phyloP scores from a whole-genome alignment of 2,113 vertebrate genomes.

The Piprites chloris region DNA sequence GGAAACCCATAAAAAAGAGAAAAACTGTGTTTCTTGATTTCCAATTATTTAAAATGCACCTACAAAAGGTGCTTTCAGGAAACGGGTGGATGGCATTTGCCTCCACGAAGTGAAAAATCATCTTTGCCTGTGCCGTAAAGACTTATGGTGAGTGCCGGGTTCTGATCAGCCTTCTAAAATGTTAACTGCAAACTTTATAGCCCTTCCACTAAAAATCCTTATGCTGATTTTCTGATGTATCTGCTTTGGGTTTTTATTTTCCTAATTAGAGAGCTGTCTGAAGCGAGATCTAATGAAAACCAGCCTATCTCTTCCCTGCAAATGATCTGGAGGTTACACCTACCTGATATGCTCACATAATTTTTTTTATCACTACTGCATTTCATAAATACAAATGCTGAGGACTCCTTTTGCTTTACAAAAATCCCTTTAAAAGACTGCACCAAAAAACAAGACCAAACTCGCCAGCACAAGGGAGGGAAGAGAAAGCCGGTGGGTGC shows the following conservation, averaged over 20 bases:
- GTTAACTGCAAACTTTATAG: conserved; percentile 11
- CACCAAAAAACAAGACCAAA: not conserved
- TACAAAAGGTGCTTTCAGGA: not conserved
- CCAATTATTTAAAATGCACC: conserved; percentile 19
- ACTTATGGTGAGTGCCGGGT: not conserved
- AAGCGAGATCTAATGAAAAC: not conserved
- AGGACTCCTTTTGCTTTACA: not conserved
- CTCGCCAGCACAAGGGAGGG: not conserved
- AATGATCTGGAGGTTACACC: not conserved
- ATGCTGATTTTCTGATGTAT: not conserved
- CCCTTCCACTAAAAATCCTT: not conserved
- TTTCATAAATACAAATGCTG: not conserved
- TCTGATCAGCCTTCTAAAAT: not conserved
- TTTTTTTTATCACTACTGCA: accelerated
- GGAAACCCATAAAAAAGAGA: conserved; percentile 3
- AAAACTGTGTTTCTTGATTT: conserved; percentile 3
- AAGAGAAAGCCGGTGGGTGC: not conserved
- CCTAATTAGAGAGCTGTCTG: not conserved
- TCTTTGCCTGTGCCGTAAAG: not conserved
- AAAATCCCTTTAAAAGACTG: not conserved
- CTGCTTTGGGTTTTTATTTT: not conserved
- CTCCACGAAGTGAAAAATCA: not conserved
- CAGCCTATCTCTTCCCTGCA: not conserved
- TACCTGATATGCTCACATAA: not conserved
- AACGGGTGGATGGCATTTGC: not conserved